Evolutionary conservation across 64 coral and sea anemone species (phyloP).

Genomic region (Montipora cactus): DNA sequence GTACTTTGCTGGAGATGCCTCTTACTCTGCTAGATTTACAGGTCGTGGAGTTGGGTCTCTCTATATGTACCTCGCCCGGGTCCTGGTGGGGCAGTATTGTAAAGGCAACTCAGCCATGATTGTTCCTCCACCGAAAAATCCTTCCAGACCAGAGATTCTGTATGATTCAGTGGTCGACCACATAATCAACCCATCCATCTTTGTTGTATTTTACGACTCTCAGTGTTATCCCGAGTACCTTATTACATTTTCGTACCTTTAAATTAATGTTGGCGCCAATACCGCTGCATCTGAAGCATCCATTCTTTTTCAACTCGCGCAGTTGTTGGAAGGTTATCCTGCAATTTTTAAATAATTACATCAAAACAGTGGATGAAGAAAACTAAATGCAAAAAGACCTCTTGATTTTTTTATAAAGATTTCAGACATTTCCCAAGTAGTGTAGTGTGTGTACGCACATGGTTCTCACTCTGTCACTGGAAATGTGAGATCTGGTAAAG

Average conservation of each 20-base stretch:
- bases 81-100: conserved; percentile 34
- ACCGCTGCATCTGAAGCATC: conserved; percentile 61
- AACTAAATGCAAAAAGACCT: too few species aligned
- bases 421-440: too few species aligned
- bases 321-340: conserved; percentile 74
- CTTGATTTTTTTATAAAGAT: too few species aligned
- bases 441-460: too few species aligned
- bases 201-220: conserved; percentile 70
- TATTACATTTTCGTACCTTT: conserved; percentile 26
- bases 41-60: not conserved
- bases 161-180: conserved; percentile 58
- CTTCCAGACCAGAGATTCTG: not conserved
- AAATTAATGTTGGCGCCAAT: too few species aligned
- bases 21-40: conserved; percentile 35
- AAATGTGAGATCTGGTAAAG: too few species aligned
- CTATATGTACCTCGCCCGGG: conserved; percentile 36
- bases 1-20: conserved; percentile 71
- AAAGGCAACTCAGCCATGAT: not conserved
- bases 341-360: not conserved
- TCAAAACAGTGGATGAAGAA: not conserved
- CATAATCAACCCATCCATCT: not conserved
- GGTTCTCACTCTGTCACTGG: too few species aligned
- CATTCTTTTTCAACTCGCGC: conserved; percentile 81
- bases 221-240: conserved; percentile 81
- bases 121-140: conserved; percentile 12